These are phyloP conservation scores for Anthopleura sola DNA, from an alignment of 64 coral and sea anemone species.

Conservation along the genomic window DNA sequence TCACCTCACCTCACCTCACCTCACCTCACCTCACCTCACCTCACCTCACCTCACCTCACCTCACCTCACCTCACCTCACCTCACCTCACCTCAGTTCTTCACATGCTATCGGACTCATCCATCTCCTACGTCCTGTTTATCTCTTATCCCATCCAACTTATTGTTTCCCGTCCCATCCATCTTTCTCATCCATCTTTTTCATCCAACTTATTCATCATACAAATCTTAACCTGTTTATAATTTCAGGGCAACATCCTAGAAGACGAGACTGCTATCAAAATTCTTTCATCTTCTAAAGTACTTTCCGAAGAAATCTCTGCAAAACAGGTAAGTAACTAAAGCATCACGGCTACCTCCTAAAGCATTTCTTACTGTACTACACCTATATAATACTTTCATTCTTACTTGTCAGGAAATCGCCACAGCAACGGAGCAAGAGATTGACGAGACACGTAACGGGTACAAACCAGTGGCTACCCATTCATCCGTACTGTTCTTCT, in stretches of 20 bases:
- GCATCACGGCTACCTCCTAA: background rate
- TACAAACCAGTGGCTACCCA: slow-evolving; percentile 92
- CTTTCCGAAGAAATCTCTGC: slow-evolving; percentile 97
- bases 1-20: background rate
- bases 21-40: too few species aligned
- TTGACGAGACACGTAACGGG: slow-evolving; percentile 96
- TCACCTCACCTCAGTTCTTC: too few species aligned
- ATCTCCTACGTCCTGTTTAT: too few species aligned
- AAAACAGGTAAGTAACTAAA: slow-evolving; percentile 82
- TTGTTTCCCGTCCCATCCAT: background rate
- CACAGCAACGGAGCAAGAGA: slow-evolving; percentile 92
- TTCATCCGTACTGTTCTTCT: slow-evolving; percentile 95
- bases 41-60: too few species aligned
- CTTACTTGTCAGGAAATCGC: slow-evolving; percentile 81
- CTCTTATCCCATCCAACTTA: too few species aligned
- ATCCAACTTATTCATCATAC: background rate
- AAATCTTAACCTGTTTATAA: background rate
- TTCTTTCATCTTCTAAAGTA: slow-evolving; percentile 97
- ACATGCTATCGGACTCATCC: too few species aligned
- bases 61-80: too few species aligned
- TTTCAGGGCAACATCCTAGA: slow-evolving; percentile 96
- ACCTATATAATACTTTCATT: too few species aligned
- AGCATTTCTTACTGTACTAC: background rate
- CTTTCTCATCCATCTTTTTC: background rate
- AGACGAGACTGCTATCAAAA: slow-evolving; percentile 97